phyloP scores from a whole-genome alignment of 2,113 vertebrate genomes.

The Mesocricetus auratus region DNA sequence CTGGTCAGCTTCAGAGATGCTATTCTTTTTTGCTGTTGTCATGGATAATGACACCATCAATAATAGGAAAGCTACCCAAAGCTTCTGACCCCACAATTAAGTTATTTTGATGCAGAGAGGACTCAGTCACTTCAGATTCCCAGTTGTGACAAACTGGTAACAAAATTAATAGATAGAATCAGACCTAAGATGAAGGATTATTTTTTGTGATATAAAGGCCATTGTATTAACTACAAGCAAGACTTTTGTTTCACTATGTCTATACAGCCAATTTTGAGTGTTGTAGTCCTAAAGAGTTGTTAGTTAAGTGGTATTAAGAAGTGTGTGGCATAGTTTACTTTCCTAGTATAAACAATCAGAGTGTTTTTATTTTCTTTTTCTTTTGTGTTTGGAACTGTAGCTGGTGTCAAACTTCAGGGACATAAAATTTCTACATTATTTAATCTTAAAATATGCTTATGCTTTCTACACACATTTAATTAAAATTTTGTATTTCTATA shows the following conservation, averaged over 20 bases:
- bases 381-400: background rate
- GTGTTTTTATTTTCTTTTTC: background rate
- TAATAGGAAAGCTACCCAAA: slow-evolving; percentile 57
- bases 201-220: slow-evolving; percentile 14
- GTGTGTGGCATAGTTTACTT: background rate
- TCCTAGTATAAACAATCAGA: background rate
- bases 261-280: background rate
- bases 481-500: slow-evolving; percentile 26
- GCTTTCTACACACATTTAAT: background rate
- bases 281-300: background rate
- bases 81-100: slow-evolving; percentile 58
- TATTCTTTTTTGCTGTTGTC: slow-evolving; percentile 49
- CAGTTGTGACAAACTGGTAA: slow-evolving; percentile 66
- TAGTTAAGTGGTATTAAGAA: background rate
- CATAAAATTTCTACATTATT: slow-evolving; percentile 7
- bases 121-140: slow-evolving; percentile 65
- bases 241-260: background rate
- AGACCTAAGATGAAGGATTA: background rate
- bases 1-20: slow-evolving; percentile 61
- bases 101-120: slow-evolving; percentile 77
- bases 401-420: background rate
- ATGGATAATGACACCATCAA: slow-evolving; percentile 59
- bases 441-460: background rate
- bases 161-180: slow-evolving; percentile 60
- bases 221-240: slow-evolving; percentile 43